A percentile compares a stretch with the other conserved stretches of the same genome.
phyloP scores from a whole-genome alignment of 2,888 invertebrate genomes.

The Euzophera pinguis region DNA sequence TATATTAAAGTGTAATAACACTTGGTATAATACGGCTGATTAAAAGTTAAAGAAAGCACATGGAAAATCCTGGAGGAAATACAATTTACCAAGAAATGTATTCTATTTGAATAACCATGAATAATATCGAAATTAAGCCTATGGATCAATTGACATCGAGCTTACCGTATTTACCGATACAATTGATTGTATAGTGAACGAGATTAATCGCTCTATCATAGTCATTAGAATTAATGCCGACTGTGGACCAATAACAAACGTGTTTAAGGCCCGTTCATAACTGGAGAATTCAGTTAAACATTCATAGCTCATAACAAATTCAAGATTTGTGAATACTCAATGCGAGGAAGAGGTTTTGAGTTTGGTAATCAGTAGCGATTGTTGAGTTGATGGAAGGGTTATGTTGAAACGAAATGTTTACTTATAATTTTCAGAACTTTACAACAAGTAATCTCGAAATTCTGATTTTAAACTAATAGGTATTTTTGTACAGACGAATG shows the following conservation, averaged over 20 bases:
- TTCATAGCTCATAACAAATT: neutral
- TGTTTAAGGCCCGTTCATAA: conserved; percentile 7
- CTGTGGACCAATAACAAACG: conserved; percentile 15
- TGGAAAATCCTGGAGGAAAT: too few species aligned
- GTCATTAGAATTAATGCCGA: conserved; percentile 44
- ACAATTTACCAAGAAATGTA: neutral
- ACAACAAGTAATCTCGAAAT: too few species aligned
- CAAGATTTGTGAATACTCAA: conserved; percentile 1
- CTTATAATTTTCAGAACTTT: too few species aligned
- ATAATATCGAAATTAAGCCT: conserved; percentile 1
- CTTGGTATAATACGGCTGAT: too few species aligned
- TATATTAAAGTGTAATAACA: too few species aligned
- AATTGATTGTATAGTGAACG: conserved; percentile 19
- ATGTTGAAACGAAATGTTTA: too few species aligned
- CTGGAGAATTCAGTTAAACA: neutral
- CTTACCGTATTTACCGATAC: conserved; percentile 19
- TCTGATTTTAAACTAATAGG: too few species aligned
- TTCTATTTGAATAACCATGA: neutral
- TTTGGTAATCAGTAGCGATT: neutral
- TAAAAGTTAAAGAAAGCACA: too few species aligned
- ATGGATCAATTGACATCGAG: conserved; percentile 5
- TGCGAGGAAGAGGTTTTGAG: neutral
- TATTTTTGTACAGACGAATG: too few species aligned
- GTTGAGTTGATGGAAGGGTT: neutral
- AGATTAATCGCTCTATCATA: conserved; percentile 28